phyloP scores from a whole-genome alignment of 2,888 invertebrate species.

The Ferdinandea cuprea region DNA sequence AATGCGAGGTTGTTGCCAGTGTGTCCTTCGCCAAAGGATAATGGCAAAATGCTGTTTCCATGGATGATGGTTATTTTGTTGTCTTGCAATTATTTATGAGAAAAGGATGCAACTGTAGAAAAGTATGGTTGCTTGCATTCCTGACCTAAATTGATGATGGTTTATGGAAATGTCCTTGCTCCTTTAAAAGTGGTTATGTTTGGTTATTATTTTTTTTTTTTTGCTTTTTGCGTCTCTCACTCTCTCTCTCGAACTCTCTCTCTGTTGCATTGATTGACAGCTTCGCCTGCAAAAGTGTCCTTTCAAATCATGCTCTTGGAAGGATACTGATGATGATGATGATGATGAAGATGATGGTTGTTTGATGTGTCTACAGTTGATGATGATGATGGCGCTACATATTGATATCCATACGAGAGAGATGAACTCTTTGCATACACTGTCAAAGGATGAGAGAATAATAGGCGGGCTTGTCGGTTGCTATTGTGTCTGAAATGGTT shows the following conservation, averaged over 20 bases:
- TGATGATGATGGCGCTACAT: background rate
- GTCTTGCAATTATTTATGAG: slow-evolving; percentile 61
- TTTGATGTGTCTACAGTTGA: slow-evolving; percentile 34
- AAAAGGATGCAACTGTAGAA: slow-evolving; percentile 28
- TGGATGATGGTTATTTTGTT: slow-evolving; percentile 39
- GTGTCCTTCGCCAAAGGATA: slow-evolving; percentile 48
- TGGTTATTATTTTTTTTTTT: background rate
- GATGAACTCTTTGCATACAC: slow-evolving; percentile 3
- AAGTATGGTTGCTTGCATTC: slow-evolving; percentile 55
- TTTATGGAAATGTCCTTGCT: slow-evolving; percentile 65
- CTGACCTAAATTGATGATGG: slow-evolving; percentile 70
- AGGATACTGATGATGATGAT: slow-evolving; percentile 33
- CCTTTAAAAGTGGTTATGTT: slow-evolving; percentile 20
- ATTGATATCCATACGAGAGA: slow-evolving; percentile 22
- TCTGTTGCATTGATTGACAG: slow-evolving; percentile 30
- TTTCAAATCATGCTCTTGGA: slow-evolving; percentile 49
- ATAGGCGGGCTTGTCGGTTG: background rate
- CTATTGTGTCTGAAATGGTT: background rate
- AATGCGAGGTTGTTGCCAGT: slow-evolving; percentile 12
- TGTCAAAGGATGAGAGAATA: slow-evolving; percentile 4
- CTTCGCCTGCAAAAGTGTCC: slow-evolving; percentile 42
- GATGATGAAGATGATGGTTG: slow-evolving; percentile 20
- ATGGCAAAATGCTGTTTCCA: slow-evolving; percentile 65
- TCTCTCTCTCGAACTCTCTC: background rate
- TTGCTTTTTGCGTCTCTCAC: background rate